Percentiles rank a stretch among this genome's conserved stretches.
These are phyloP conservation scores for Beroe ovata DNA, from an alignment of 37 sponge, comb jelly and placozoan species.

Conservation along the genomic window DNA sequence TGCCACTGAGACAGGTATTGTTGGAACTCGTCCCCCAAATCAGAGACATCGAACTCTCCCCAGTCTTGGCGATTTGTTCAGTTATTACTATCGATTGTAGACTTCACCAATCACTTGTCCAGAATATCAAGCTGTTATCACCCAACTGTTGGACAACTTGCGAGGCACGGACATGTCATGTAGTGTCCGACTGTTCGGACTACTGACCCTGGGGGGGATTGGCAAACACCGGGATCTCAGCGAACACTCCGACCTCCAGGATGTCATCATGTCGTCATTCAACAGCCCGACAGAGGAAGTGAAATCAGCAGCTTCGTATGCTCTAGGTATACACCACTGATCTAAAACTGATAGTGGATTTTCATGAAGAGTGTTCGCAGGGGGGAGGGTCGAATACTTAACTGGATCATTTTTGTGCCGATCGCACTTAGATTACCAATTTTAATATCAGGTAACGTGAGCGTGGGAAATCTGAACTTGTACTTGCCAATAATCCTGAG, in stretches of 20 bases:
- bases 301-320: conserved; percentile 93
- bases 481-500: conserved; percentile 89
- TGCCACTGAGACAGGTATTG: conserved; percentile 31
- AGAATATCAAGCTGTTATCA: conserved; percentile 53
- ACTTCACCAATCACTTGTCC: too few species aligned
- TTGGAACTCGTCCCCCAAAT: too few species aligned
- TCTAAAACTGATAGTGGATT: too few species aligned
- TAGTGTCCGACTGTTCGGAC: conserved; percentile 78
- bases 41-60: too few species aligned
- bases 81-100: too few species aligned
- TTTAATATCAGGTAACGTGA: conserved; percentile 74
- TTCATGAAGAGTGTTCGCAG: too few species aligned
- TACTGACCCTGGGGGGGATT: conserved; percentile 91
- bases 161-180: conserved; percentile 66
- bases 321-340: conserved; percentile 85
- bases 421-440: too few species aligned
- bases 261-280: conserved; percentile 81
- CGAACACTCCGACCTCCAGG: conserved; percentile 70
- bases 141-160: conserved; percentile 37
- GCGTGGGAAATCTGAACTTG: conserved; percentile 86
- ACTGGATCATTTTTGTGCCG: too few species aligned
- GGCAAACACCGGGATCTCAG: conserved; percentile 77
- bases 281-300: conserved; percentile 87
- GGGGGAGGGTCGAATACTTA: too few species aligned
- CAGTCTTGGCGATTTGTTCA: too few species aligned